These are phyloP conservation scores for Macrostomum lignano DNA, from an alignment of 1,140 invertebrate genomes.

Conservation along the genomic window DNA sequence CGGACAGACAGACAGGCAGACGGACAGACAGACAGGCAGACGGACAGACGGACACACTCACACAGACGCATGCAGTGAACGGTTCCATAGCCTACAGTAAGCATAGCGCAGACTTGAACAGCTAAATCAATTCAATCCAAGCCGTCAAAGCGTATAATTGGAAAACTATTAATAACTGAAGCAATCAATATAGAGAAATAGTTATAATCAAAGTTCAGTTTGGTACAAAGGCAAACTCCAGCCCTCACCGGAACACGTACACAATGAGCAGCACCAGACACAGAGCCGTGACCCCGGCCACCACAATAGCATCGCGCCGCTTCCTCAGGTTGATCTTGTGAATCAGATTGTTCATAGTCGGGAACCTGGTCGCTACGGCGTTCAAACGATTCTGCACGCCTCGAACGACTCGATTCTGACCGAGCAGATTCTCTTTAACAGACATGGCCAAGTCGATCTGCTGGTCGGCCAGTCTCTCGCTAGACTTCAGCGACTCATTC, in stretches of 20 bases:
- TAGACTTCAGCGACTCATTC: conserved; percentile 20
- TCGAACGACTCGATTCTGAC: neutral
- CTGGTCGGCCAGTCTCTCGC: conserved; percentile 65
- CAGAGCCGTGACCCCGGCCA: conserved; percentile 44
- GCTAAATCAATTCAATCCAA: too few species aligned
- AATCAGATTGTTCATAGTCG: conserved; percentile 55
- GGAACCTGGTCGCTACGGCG: conserved; percentile 40
- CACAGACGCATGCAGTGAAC: too few species aligned
- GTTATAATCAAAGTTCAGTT: too few species aligned
- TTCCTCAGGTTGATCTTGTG: conserved; percentile 72
- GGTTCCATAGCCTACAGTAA: too few species aligned
- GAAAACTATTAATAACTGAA: too few species aligned
- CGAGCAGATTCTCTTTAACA: conserved; percentile 53
- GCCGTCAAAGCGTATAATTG: too few species aligned
- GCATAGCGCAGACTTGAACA: too few species aligned
- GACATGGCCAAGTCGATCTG: conserved; percentile 82
- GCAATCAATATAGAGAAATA: too few species aligned
- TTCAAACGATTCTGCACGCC: neutral
- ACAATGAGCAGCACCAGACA: conserved; percentile 58
- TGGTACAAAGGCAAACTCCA: too few species aligned
- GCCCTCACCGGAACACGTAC: conserved; percentile 51
- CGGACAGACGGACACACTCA: too few species aligned
- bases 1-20: too few species aligned
- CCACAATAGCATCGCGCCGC: conserved; percentile 57
- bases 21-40: too few species aligned